These are phyloP conservation scores for Megaustenia siamemsis DNA, from an alignment of 2,888 invertebrate species.

Conservation along the genomic window DNA sequence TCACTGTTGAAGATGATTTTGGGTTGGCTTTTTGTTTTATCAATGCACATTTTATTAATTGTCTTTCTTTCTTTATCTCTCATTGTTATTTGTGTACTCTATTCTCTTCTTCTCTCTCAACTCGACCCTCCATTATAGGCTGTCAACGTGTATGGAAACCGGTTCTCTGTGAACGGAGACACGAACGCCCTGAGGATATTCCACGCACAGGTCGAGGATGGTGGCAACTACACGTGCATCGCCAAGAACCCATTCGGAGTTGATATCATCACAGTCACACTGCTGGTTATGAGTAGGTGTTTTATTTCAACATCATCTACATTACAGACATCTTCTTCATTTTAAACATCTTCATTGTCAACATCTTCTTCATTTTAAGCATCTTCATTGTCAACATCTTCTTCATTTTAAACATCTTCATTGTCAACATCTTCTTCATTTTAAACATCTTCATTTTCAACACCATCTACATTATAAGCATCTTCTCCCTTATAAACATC, in stretches of 20 bases:
- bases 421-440: neutral
- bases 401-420: neutral
- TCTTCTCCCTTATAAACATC: neutral
- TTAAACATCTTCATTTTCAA: neutral
- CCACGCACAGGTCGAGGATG: neutral
- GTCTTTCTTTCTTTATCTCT: no score
- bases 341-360: no score
- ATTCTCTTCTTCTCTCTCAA: neutral
- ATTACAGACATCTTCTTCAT: neutral
- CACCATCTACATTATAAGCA: neutral
- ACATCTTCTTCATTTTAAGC: neutral
- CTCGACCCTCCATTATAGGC: no score
- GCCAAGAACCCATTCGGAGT: conserved; percentile 30
- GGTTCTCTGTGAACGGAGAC: conserved; percentile 23
- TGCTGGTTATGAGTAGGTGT: conserved; percentile 20
- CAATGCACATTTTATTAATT: no score
- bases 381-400: neutral
- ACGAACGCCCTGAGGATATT: conserved; percentile 13
- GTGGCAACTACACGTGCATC: conserved; percentile 34
- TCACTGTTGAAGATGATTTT: no score
- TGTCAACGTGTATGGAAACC: neutral
- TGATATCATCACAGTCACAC: neutral
- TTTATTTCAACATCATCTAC: no score
- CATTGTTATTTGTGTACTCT: no score
- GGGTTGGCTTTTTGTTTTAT: no score